phyloP scores from a whole-genome alignment of 1,140 invertebrate species.

The Cydia amplana region DNA sequence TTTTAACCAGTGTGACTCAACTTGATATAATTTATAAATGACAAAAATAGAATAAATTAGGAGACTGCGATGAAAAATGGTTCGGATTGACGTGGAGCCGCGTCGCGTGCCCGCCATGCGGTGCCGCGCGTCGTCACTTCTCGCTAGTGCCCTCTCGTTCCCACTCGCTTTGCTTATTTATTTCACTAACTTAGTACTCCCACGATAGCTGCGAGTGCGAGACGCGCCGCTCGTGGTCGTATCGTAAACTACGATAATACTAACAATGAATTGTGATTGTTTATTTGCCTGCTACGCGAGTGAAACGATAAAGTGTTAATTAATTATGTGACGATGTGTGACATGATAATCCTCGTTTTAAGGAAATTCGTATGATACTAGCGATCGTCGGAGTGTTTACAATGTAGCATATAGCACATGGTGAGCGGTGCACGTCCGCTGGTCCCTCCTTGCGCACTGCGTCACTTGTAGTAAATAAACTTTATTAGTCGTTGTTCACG shows the following conservation, averaged over 20 bases:
- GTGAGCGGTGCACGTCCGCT: slow-evolving; percentile 16
- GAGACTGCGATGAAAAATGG: slow-evolving; percentile 26
- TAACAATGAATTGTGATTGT: slow-evolving; percentile 53
- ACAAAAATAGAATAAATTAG: slow-evolving; percentile 1
- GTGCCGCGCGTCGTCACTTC: slow-evolving; percentile 42
- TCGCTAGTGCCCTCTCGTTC: slow-evolving; percentile 59
- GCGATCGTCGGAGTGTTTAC: slow-evolving; percentile 23
- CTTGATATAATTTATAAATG: background rate
- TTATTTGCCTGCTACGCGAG: slow-evolving; percentile 49
- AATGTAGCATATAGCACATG: slow-evolving; percentile 32
- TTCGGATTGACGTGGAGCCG: slow-evolving; percentile 9
- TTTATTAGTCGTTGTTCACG: slow-evolving; percentile 16
- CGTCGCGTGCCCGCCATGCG: slow-evolving; percentile 51
- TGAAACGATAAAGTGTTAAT: slow-evolving; percentile 46
- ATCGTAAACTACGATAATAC: slow-evolving; percentile 44
- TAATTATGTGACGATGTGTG: slow-evolving; percentile 38
- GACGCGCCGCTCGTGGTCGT: slow-evolving; percentile 52
- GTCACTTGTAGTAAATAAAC: slow-evolving; percentile 31
- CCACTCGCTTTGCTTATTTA: slow-evolving; percentile 61
- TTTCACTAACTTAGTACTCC: slow-evolving; percentile 66
- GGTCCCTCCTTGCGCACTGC: slow-evolving; percentile 30
- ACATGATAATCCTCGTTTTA: slow-evolving; percentile 39
- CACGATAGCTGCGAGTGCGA: slow-evolving; percentile 58
- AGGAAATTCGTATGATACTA: slow-evolving; percentile 27
- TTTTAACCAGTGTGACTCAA: too few species aligned